Evolutionary conservation across 1,140 invertebrate genomes (phyloP), one percentile per base, ranked within the genome.

Genomic region (Tetranychus urticae): DNA sequence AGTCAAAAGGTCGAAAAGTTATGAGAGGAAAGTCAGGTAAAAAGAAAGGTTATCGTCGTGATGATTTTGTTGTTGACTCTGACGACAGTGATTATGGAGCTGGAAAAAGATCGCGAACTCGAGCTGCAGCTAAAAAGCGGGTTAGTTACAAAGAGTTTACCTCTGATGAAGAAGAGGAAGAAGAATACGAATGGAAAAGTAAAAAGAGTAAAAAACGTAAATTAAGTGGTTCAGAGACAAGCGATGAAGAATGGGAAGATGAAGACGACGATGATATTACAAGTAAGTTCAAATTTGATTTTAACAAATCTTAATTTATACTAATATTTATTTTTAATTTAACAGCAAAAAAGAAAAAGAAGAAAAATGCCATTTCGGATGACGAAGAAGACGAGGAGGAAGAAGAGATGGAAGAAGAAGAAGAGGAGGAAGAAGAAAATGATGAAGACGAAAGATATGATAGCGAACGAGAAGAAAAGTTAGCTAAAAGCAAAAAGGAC

Each of bases 401-500:
- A 68, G 0, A 39, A 61, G 76, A 47, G 23, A 14, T n/a, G 23
- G 46, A 47, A 3, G 46, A 47, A 47, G 46, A 47, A 47, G 45
- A 46, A 14, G 45, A 46, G 45, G 45, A 46, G 45, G 45, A 46
- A 46, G 45, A 46, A 14, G 45, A 76, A 1, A 77, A 80, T 31
- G 77, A 80, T 42, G 33, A 77, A 12, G 76, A 80, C 62, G 79
- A 79, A 58, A 76, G 77, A 7, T 75, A 77, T 48, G 23, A 65
- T 75, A n/a, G 80, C 80, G 46, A 60, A 75, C 0, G 72, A 72
- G 0, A 71, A 70, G 3, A 64, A 56, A 58, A 60, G 45, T 36
- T 47, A n/a, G 8, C n/a, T n/a, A n/a, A 54, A 34, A 36, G 46
- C 62, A 65, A 56, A 62, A 66, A 31, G 52, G 68, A 56, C 39